phyloP scores from a whole-genome alignment of 1,140 invertebrate species.

The Drosophila azteca region DNA sequence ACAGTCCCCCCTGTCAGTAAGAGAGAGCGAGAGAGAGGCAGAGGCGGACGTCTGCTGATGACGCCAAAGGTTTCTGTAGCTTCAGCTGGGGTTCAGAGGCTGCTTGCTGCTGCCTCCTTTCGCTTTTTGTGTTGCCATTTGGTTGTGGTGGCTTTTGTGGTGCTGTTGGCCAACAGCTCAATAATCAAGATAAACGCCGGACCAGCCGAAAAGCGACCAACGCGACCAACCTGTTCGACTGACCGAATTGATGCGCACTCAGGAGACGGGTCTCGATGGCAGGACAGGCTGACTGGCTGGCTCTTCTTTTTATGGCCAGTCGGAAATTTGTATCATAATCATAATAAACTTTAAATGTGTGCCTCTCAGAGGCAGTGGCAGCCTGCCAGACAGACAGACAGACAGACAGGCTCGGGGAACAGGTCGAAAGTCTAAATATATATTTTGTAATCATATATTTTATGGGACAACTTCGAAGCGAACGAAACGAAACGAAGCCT shows the following conservation, averaged over 20 bases:
- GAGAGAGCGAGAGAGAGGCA: slow-evolving; percentile 3
- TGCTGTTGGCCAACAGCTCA: slow-evolving; percentile 42
- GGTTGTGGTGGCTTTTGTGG: slow-evolving; percentile 4
- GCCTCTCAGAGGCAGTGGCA: neutral
- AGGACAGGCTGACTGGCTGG: neutral
- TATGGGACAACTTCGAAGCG: slow-evolving; percentile 64
- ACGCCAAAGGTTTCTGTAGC: slow-evolving; percentile 16
- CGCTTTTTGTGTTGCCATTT: slow-evolving; percentile 31
- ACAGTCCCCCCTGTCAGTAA: slow-evolving; percentile 47
- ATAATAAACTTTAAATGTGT: slow-evolving; percentile 67
- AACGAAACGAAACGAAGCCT: no score
- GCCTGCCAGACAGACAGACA: neutral
- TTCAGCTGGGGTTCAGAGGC: slow-evolving; percentile 48
- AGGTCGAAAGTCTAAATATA: slow-evolving; percentile 67
- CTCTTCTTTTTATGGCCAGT: slow-evolving; percentile 43
- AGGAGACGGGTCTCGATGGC: slow-evolving; percentile 7
- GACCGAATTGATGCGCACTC: slow-evolving; percentile 71
- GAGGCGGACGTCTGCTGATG: slow-evolving; percentile 4
- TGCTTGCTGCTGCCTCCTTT: slow-evolving; percentile 40
- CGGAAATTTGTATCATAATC: slow-evolving; percentile 75
- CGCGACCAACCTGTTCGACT: slow-evolving; percentile 69
- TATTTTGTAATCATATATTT: slow-evolving; percentile 80
- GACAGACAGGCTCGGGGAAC: slow-evolving; percentile 10
- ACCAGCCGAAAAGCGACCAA: slow-evolving; percentile 52
- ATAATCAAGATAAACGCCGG: slow-evolving; percentile 75